These are phyloP conservation scores for Protonemura montana DNA, from an alignment of 2,888 invertebrate species.

Conservation along the genomic window DNA sequence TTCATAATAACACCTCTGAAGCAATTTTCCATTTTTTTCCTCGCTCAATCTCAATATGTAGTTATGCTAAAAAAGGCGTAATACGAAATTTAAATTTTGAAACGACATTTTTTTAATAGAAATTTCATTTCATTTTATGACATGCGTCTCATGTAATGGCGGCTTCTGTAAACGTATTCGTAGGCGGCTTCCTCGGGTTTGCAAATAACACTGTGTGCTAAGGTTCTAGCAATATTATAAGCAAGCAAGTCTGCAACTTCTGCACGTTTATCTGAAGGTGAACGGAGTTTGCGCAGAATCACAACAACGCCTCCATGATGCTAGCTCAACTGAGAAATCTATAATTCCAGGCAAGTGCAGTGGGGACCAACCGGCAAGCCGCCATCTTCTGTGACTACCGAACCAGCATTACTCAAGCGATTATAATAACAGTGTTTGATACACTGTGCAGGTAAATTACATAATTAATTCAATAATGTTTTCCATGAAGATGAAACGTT, in stretches of 20 bases:
- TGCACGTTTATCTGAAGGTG: too few relatives aligned
- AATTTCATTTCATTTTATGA: too few relatives aligned
- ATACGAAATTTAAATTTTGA: too few relatives aligned
- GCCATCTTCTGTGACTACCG: conserved; percentile 20
- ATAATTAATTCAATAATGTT: conserved; percentile 15
- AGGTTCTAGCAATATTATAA: too few relatives aligned
- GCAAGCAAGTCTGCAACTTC: too few relatives aligned
- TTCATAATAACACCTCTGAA: too few relatives aligned
- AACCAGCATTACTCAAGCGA: not conserved
- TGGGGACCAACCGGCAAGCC: not conserved
- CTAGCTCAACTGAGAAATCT: conserved; percentile 23
- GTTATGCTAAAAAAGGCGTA: too few relatives aligned
- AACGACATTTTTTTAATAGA: too few relatives aligned
- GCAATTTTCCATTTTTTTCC: too few relatives aligned
- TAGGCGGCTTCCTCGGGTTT: not conserved
- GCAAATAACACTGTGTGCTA: too few relatives aligned
- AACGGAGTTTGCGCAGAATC: not conserved
- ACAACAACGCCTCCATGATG: not conserved
- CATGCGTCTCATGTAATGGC: too few relatives aligned
- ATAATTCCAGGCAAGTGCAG: conserved; percentile 36
- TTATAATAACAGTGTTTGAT: not conserved
- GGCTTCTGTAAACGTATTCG: not conserved
- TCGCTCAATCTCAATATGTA: too few relatives aligned
- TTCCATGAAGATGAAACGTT: not conserved
- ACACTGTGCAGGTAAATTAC: conserved; percentile 27